These are phyloP conservation scores for Pteronotus mesoamericanus DNA, from an alignment of 2,797 vertebrate species.

Conservation along the genomic window DNA sequence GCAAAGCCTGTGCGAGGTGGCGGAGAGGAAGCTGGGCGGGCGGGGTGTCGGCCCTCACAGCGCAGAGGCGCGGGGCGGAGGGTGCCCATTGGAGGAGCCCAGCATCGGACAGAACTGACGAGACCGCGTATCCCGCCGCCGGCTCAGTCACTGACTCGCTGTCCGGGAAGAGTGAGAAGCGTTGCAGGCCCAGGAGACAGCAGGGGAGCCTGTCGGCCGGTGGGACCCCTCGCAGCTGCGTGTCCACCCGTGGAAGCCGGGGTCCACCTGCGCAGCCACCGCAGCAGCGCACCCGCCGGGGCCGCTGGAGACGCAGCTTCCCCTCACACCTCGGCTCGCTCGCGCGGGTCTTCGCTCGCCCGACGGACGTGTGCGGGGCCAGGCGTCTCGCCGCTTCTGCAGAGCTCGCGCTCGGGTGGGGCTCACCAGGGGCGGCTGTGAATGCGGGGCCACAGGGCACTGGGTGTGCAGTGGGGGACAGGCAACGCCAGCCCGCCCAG, in stretches of 20 bases:
- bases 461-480: no score
- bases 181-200: not conserved
- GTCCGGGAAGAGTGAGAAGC: not conserved
- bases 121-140: not conserved
- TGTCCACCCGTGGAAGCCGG: not conserved
- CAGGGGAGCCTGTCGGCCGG: not conserved
- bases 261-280: not conserved
- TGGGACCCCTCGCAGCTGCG: not conserved
- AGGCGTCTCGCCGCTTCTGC: no score
- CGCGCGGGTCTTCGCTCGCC: no score
- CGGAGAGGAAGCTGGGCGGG: not conserved
- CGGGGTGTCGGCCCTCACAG: not conserved
- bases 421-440: no score
- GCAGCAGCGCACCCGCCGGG: no score
- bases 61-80: fast-evolving
- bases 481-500: not conserved
- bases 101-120: not conserved
- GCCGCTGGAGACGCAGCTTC: no score
- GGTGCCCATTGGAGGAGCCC: not conserved
- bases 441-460: no score
- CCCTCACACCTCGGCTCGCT: no score
- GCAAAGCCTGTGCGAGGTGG: fast-evolving
- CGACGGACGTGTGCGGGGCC: no score
- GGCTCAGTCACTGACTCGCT: not conserved
- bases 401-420: no score